These are phyloP conservation scores for Uromys caudimaculatus DNA, from an alignment of 2,797 vertebrate genomes.

Conservation along the genomic window DNA sequence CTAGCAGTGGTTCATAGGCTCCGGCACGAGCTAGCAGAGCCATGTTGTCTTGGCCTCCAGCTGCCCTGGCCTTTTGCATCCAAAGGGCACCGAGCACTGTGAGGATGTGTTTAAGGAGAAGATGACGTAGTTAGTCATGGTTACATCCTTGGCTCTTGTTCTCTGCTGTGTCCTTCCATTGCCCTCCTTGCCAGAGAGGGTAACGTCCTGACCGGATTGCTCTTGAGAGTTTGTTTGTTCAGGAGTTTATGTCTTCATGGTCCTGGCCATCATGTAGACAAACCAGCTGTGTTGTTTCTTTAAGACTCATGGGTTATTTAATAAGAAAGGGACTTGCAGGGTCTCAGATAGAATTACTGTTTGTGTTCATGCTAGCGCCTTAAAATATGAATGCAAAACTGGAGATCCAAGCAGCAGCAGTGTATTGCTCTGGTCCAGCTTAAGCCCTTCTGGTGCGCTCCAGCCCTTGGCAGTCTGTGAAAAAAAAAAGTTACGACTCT, in stretches of 20 bases:
- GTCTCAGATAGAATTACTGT: not conserved
- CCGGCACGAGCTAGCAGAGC: fast-evolving
- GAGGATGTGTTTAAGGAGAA: no score
- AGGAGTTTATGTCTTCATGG: conserved; percentile 2
- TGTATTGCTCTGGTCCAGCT: conserved; percentile 47
- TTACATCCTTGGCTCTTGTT: not conserved
- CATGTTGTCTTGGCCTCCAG: no score
- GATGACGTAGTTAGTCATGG: no score
- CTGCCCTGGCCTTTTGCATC: not conserved
- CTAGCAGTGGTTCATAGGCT: not conserved
- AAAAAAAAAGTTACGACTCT: conserved; percentile 65
- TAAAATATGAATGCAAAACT: conserved; percentile 50
- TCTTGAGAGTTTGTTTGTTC: not conserved
- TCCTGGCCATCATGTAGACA: conserved; percentile 1
- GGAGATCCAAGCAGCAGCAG: conserved; percentile 60
- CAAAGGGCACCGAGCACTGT: fast-evolving
- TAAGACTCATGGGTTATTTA: conserved; percentile 66
- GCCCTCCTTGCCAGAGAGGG: not conserved
- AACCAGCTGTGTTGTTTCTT: not conserved
- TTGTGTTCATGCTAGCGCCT: conserved; percentile 55
- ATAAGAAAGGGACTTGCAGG: conserved; percentile 71
- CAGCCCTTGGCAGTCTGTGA: conserved; percentile 43
- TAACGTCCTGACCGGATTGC: not conserved
- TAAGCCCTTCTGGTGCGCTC: conserved; percentile 42
- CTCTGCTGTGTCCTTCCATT: not conserved